phyloP scores from a whole-genome alignment of 2,113 vertebrate species.

The Sprattus sprattus region DNA sequence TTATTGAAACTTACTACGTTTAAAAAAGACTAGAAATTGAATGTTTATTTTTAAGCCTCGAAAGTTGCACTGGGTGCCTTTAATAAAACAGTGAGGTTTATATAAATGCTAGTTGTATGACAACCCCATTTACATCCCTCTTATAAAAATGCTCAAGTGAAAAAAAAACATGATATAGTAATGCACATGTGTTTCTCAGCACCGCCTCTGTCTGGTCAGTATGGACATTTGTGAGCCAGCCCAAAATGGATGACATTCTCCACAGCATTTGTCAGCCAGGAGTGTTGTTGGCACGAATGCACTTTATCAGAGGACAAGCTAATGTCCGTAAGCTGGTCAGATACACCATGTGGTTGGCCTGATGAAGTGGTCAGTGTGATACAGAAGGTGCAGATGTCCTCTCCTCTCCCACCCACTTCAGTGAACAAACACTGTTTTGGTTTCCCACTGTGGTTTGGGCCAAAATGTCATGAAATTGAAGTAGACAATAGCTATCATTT shows the following conservation, averaged over 20 bases:
- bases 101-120: not conserved
- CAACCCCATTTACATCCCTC: not conserved
- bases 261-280: not conserved
- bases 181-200: not conserved
- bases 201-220: not conserved
- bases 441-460: not conserved
- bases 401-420: not conserved
- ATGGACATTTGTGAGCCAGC: no score
- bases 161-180: not conserved
- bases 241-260: not conserved
- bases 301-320: not conserved
- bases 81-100: not conserved
- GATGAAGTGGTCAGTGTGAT: not conserved
- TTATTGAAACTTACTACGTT: no score
- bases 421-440: not conserved
- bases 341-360: not conserved
- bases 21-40: no score
- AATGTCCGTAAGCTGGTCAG: not conserved
- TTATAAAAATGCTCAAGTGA: not conserved
- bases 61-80: no score
- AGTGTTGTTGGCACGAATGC: not conserved
- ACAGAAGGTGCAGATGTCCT: slow-evolving; percentile 21
- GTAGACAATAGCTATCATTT: not conserved
- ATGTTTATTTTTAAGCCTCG: no score
- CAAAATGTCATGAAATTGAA: not conserved